Percentiles rank a stretch among this genome's conserved stretches.
Conservation (phyloP, 2,113 vertebrate genomes). For the Tamias sibiricus region DNA sequence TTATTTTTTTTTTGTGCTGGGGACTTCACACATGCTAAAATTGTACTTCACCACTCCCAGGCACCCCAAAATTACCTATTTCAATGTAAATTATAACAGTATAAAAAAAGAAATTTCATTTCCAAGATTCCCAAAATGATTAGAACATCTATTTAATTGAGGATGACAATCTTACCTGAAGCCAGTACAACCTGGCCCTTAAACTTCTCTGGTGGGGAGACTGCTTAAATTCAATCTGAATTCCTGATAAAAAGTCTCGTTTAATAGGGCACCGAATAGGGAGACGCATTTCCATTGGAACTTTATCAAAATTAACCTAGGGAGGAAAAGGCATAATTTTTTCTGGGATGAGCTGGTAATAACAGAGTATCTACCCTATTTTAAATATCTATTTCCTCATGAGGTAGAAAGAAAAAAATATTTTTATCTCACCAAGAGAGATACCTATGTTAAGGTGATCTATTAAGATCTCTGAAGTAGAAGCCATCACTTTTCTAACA, state of each 20-base stretch:
- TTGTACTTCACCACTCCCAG: neutral
- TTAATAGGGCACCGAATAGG: conserved; percentile 91
- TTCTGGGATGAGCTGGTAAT: neutral
- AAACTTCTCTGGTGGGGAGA: conserved; percentile 95
- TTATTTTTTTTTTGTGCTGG: neutral
- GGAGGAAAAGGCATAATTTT: conserved; percentile 1
- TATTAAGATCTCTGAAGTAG: neutral
- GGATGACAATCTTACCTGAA: conserved; percentile 90
- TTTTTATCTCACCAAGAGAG: neutral
- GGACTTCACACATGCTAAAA: neutral
- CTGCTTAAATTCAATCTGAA: conserved; percentile 96
- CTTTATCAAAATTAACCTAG: conserved; percentile 93
- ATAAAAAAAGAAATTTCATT: neutral
- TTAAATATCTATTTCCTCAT: neutral
- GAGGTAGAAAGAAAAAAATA: neutral
- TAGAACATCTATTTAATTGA: neutral
- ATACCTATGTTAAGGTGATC: neutral
- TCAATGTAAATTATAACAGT: neutral
- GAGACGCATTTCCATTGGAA: conserved; percentile 93
- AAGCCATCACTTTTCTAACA: neutral
- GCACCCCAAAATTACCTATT: neutral
- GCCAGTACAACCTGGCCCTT: conserved; percentile 95
- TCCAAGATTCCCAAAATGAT: neutral
- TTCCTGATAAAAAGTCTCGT: conserved; percentile 95
- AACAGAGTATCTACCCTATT: neutral